Evolutionary conservation across 2,113 vertebrate species (phyloP), one percentile per base, ranked within the genome.

Genomic region (Podilymbus podiceps): DNA sequence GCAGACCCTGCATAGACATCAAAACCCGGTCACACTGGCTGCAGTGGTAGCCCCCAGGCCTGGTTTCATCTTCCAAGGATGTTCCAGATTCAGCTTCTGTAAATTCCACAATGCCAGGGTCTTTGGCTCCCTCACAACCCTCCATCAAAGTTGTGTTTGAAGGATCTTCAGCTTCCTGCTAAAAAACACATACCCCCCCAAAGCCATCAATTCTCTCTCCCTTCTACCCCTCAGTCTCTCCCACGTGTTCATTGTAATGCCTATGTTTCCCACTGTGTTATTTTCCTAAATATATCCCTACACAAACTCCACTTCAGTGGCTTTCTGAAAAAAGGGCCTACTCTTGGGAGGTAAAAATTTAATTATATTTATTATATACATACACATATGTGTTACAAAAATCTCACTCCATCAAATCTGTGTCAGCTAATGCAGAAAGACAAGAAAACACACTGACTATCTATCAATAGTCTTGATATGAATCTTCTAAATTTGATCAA

Each of bases 1-100:
- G 98, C 81, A 99, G 98, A 96, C 99, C 99, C 98, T 99, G 99
- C 99, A 99, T 99, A 98, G 99, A 99, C 99, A 99, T 99, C 98
- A 99, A 99, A 97, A 99, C 98, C 89, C 98, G 98, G 97, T 99
- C 99, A 96, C 99, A 99, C 98, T 99, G 99, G 96, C 98, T 98
- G 96, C 99, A 99, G 50, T 99, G 98, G 98, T 99, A 99, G 93
- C 99, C 99, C 86, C 99, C 98, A 79, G 98, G 97, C 67, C 98
- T 98, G 82, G 98, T 97, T 93, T 98, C 98, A 98, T 99, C 99
- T 97, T 98, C 98, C 98, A 98, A 97, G 91, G 97, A 97, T 96
- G 98, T 71, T 98, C 97, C 97, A 98, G 56, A 97, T 97, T 97
- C 98, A 98, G 96, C 98, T 98, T 98, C 98, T 97, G 98, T 90